These are phyloP conservation scores for Psix sp. DNA, from an alignment of 1,140 invertebrate species.

Conservation along the genomic window DNA sequence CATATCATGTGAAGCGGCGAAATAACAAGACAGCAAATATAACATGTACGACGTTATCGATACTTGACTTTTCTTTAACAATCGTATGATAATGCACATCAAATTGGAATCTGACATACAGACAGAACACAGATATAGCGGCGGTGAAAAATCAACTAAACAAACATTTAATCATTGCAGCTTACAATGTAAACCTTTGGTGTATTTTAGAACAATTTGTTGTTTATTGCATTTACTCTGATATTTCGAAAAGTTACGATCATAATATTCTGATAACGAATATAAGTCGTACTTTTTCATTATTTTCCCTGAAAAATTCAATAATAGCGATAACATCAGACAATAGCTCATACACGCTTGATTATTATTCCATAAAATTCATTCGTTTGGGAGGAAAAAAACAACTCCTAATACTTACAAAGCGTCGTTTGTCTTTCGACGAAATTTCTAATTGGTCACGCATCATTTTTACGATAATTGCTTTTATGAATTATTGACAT, in stretches of 20 bases:
- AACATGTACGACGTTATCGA: constrained; percentile 8
- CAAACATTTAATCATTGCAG: too few species aligned
- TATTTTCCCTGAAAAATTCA: too few species aligned
- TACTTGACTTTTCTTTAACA: constrained; percentile 5
- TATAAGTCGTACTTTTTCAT: too few species aligned
- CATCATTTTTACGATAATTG: constrained; percentile 7
- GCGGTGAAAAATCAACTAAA: background rate
- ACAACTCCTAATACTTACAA: constrained; percentile 42
- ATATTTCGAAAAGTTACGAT: too few species aligned
- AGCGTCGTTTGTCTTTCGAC: constrained; percentile 18
- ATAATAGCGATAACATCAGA: too few species aligned
- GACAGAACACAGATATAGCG: background rate
- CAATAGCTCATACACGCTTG: too few species aligned
- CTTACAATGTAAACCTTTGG: too few species aligned
- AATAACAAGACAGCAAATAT: constrained; percentile 14
- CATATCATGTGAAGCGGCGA: constrained; percentile 2
- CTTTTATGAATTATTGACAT: constrained; percentile 9
- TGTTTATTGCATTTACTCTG: too few species aligned
- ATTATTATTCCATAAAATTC: constrained; percentile 8
- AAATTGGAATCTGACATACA: constrained; percentile 4
- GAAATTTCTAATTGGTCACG: constrained; percentile 22
- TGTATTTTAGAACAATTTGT: too few species aligned
- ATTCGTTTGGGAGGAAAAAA: constrained; percentile 31
- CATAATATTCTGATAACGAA: too few species aligned
- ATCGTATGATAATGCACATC: constrained; percentile 11